Conservation (phyloP, 1,140 invertebrate genomes). For the Formica exsecta region DNA sequence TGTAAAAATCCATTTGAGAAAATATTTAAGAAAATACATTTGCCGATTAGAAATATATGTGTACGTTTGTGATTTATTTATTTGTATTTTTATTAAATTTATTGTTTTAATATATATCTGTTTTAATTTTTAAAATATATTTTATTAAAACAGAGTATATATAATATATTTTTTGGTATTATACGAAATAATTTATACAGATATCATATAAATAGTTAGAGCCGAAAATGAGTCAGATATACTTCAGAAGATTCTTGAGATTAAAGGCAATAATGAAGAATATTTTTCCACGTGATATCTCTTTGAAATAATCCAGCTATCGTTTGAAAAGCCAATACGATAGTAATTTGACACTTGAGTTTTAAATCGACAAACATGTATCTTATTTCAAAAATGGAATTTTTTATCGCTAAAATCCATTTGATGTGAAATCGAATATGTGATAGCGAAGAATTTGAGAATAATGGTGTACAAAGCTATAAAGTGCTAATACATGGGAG, state of each 20-base stretch:
- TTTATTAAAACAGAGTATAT: no score
- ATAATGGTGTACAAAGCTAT: constrained; percentile 10
- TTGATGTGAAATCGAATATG: constrained; percentile 4
- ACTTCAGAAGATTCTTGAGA: not conserved
- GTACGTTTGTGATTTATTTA: not conserved
- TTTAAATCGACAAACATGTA: not conserved
- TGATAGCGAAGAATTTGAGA: constrained; percentile 12
- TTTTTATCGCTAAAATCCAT: not conserved
- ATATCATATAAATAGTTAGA: not conserved
- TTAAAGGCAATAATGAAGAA: not conserved
- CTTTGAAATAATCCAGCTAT: constrained; percentile 14
- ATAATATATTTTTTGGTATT: not conserved
- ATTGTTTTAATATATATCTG: not conserved
- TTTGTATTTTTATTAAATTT: not conserved
- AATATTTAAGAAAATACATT: not conserved
- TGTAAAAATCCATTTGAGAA: not conserved
- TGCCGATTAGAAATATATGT: not conserved
- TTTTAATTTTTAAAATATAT: no score
- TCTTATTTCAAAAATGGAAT: not conserved
- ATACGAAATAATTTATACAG: not conserved
- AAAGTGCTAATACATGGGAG: constrained; percentile 28
- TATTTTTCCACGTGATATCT: not conserved
- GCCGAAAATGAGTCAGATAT: not conserved
- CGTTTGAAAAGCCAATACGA: not conserved
- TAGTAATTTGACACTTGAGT: not conserved